phyloP scores from a whole-genome alignment of 2,888 invertebrate species.

The Cheilosia scutellata region DNA sequence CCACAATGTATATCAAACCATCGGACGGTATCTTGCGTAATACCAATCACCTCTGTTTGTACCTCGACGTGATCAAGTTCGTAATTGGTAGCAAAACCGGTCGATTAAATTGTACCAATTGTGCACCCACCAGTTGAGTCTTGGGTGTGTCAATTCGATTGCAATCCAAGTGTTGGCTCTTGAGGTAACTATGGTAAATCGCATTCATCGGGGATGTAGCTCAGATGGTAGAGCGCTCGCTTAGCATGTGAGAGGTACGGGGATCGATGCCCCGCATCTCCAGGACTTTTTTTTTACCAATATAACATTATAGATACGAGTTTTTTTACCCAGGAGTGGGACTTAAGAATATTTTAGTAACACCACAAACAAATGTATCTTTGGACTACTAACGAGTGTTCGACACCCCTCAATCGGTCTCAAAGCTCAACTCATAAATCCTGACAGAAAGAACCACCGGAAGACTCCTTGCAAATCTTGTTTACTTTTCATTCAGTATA shows the following conservation, averaged over 20 bases:
- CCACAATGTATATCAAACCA: background rate
- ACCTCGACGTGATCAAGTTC: slow-evolving; percentile 21
- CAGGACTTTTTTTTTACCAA: slow-evolving; percentile 71
- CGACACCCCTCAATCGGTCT: background rate
- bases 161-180: background rate
- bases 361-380: background rate
- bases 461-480: slow-evolving; percentile 53
- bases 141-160: slow-evolving; percentile 5
- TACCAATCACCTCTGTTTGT: background rate
- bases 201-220: slow-evolving; percentile 82
- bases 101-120: slow-evolving; percentile 1
- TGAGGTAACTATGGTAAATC: background rate
- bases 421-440: background rate
- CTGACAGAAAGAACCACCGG: slow-evolving; percentile 5
- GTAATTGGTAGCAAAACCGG: slow-evolving; percentile 17
- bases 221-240: slow-evolving; percentile 85
- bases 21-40: background rate
- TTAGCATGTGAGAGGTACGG: slow-evolving; percentile 85
- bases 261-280: slow-evolving; percentile 84
- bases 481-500: slow-evolving; percentile 71
- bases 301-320: background rate
- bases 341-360: background rate
- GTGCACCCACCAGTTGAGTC: background rate
- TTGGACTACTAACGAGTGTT: no score
- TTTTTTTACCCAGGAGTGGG: background rate